Base-by-base conservation (phyloP, 2,113 vertebrate genomes). In the Phrynocephalus versicolor region DNA sequence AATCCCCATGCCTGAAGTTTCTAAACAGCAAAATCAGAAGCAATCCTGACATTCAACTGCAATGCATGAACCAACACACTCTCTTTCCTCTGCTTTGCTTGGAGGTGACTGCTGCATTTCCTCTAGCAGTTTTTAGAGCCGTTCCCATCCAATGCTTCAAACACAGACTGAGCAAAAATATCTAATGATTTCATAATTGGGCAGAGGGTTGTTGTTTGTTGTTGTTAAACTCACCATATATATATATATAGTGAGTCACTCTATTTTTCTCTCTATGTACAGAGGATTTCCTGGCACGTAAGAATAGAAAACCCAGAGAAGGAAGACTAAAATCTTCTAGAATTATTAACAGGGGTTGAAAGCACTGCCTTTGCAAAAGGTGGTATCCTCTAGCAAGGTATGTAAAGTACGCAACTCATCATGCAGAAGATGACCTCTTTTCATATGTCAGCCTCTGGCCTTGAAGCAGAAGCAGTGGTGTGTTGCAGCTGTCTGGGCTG, bases 21-120 rank as follows among this genome's bases (percentile, higher is more conserved):
- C 27, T 35, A 90, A 73, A 89, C 79, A 86, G 35, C 60, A 45
- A 78, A 51, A 86, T 27, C 1, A 69, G 57, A 19, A 79, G 30
- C 58, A 82, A 91, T 79, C 76, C 83, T 89, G 70, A 81, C 78
- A 79, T 85, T 87, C 27, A 79, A 69, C 18, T 91, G 75, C 14
- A 35, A 78, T 33, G 77, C 35, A 65, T 79, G 85, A 39, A 76
- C 90, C 88, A 74, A 45, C 64, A 14, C 84, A 57, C 85, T 81
- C 35, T 7, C 82, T 89, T 83, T 58, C 18, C 76, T 84, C 65
- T 72, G 13, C 19, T 2, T 1, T 51, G n/a, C 23, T 90, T 18
- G 25, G 80, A 14, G 4, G 3, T 51, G 27, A 27, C 3, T 71
- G 15, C 13, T 25, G n/a, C 1, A 15, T 1, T 83, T 55, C 21